Evolutionary conservation across 1,140 invertebrate genomes (phyloP).

Genomic region (Tachypleus tridentatus): DNA sequence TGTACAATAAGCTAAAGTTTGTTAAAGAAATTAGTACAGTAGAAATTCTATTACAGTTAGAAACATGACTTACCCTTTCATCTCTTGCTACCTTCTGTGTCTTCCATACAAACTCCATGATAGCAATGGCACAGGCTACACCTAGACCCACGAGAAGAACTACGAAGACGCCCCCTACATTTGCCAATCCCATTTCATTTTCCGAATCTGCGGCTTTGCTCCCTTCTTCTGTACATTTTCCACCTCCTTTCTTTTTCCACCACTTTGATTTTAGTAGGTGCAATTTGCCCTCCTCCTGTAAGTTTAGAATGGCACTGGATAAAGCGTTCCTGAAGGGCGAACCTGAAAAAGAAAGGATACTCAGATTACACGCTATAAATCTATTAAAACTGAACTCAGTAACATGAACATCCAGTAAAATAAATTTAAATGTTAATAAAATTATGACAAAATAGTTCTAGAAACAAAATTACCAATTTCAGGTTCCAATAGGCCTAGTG

Average conservation of each 20-base stretch:
- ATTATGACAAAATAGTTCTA: too few species aligned
- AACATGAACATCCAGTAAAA: too few species aligned
- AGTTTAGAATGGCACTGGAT: constrained; percentile 57
- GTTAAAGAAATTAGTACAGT: too few species aligned
- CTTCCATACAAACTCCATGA: constrained; percentile 71
- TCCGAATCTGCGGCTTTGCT: constrained; percentile 22
- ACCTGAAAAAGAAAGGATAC: constrained; percentile 41
- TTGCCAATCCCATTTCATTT: constrained; percentile 48
- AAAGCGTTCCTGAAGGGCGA: constrained; percentile 57
- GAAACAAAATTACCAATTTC: too few species aligned
- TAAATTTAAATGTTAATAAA: too few species aligned
- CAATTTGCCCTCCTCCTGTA: constrained; percentile 66
- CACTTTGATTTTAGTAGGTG: constrained; percentile 68
- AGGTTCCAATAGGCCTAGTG: too few species aligned
- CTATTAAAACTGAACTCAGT: too few species aligned
- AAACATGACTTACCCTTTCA: constrained; percentile 45
- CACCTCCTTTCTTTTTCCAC: constrained; percentile 53
- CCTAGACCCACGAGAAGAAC: constrained; percentile 58
- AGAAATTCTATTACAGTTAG: too few species aligned
- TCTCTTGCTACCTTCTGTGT: constrained; percentile 59
- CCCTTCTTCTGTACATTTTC: constrained; percentile 23
- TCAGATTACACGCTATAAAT: neutral
- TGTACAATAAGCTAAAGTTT: too few species aligned
- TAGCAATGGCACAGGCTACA: constrained; percentile 49
- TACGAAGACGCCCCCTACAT: constrained; percentile 83